Evolutionary conservation across 2,113 vertebrate genomes (phyloP).

Genomic region (Eretmodus cyanostictus): DNA sequence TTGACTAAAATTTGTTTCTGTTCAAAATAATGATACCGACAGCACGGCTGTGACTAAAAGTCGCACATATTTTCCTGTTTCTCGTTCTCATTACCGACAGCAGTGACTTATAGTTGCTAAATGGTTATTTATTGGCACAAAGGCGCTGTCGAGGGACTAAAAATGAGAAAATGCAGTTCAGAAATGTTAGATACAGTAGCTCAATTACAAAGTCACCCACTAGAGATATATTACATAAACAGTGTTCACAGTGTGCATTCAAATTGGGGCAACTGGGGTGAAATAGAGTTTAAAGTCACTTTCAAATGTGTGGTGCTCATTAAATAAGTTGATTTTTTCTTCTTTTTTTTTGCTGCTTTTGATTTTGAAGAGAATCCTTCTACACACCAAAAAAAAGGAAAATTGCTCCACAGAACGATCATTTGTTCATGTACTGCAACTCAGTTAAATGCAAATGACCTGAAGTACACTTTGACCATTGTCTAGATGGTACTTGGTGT

Average conservation of each 20-base stretch:
- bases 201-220: background rate
- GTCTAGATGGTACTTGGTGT: conserved; percentile 9
- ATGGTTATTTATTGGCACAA: background rate
- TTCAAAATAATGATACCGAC: background rate
- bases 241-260: background rate
- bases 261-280: background rate
- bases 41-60: background rate
- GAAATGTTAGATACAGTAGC: background rate
- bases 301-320: background rate
- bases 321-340: background rate
- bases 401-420: conserved; percentile 2
- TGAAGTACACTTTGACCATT: conserved; percentile 22
- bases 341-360: background rate
- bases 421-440: conserved; percentile 16
- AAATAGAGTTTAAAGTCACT: background rate
- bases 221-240: background rate
- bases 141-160: background rate
- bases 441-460: conserved; percentile 26
- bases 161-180: background rate
- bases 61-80: background rate
- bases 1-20: background rate
- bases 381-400: background rate
- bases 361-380: background rate
- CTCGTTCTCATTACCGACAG: background rate
- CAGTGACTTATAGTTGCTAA: background rate